Conservation (phyloP, 2,797 vertebrate genomes). For the Coracias cyanogaster region DNA sequence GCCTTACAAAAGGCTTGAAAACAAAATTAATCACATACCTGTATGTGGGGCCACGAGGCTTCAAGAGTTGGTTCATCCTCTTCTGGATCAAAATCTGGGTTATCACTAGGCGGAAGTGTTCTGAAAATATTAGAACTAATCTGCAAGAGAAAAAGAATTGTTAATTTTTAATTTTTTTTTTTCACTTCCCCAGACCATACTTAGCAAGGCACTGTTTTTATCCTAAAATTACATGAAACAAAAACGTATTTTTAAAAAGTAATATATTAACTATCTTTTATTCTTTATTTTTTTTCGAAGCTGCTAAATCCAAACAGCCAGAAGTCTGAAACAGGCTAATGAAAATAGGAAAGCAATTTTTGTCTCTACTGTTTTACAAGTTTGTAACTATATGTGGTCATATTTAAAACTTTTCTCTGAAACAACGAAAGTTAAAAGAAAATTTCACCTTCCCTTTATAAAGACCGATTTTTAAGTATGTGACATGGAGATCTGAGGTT, state of each 20-base stretch:
- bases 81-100: conserved; percentile 98
- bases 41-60: conserved; percentile 97
- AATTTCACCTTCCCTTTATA: background rate
- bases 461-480: background rate
- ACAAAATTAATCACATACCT: conserved; percentile 77
- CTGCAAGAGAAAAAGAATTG: conserved; percentile 75
- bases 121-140: conserved; percentile 96
- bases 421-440: background rate
- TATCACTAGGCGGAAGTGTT: conserved; percentile 96
- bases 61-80: conserved; percentile 98
- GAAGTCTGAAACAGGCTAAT: background rate
- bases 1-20: background rate
- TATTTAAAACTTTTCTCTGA: background rate
- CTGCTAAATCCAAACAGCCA: background rate
- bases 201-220: background rate
- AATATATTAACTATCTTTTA: background rate
- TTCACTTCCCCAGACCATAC: background rate
- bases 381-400: background rate
- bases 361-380: background rate
- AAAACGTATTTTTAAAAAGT: background rate
- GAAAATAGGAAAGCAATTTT: background rate
- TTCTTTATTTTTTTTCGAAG: background rate
- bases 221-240: background rate
- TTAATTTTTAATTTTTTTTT: background rate
- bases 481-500: background rate